Percentiles rank a stretch among this genome's conserved stretches.
These are phyloP conservation scores for Neosilurus hyrtlii DNA, from an alignment of 2,797 vertebrate species.

Conservation along the genomic window DNA sequence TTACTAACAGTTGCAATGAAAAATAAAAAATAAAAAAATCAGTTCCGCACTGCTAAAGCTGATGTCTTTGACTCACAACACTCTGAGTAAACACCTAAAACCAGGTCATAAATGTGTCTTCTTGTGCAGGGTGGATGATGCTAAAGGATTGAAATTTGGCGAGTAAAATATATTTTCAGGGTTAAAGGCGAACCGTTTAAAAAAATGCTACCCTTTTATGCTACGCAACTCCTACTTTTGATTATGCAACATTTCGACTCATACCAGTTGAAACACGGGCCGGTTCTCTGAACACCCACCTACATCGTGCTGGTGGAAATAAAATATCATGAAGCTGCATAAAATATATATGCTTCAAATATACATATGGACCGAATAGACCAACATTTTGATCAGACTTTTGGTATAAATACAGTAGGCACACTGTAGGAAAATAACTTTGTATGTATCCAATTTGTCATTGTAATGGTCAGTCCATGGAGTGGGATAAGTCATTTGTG, in stretches of 20 bases:
- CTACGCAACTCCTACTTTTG: neutral
- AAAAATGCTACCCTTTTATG: neutral
- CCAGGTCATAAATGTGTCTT: neutral
- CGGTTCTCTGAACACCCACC: constrained; percentile 7
- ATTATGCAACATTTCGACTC: constrained; percentile 2
- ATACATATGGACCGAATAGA: constrained; percentile 41
- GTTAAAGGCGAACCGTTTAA: neutral
- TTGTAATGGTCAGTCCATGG: neutral
- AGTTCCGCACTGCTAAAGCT: neutral
- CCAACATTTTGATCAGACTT: constrained; percentile 59
- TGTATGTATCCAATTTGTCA: constrained; percentile 1
- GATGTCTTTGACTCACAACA: neutral
- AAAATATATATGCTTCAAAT: neutral
- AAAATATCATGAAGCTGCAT: neutral
- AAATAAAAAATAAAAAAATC: neutral
- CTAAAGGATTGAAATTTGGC: neutral
- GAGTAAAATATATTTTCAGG: neutral
- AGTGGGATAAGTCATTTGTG: neutral
- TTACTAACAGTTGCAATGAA: neutral
- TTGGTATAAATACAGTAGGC: constrained; percentile 14
- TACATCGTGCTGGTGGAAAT: neutral
- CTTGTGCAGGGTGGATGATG: neutral
- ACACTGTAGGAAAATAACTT: constrained; percentile 17
- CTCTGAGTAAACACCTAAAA: neutral
- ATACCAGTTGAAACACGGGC: neutral